Evolutionary conservation across 2,113 vertebrate species (phyloP), one percentile per base, ranked within the genome.

Genomic region (Phodopus roborovskii): DNA sequence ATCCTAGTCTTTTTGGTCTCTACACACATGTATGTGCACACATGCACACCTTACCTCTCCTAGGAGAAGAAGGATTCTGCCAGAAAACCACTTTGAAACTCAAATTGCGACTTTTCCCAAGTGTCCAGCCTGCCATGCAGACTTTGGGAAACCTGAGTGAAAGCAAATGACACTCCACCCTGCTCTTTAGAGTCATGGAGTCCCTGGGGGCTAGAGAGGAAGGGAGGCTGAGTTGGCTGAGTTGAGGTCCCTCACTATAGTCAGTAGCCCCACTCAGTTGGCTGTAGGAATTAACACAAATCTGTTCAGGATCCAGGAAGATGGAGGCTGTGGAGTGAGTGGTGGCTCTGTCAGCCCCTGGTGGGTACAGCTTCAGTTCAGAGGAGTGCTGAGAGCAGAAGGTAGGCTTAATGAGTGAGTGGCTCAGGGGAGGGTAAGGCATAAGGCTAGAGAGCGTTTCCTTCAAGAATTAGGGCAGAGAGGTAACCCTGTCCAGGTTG

Each of bases 401-500:
- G n/a, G 4, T 36, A 90, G 24, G 12, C 71, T 88, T 88, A 36
- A 11, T 28, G 4, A 92, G 74, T 30, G 42, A 71, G 45, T 70
- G 74, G 10, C 56, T 68, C 60, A 33, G 36, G 3, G 10, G 0
- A 12, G 30, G 12, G 5, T 3, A 10, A 19, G 33, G 6, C 8
- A 48, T 60, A 71, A 39, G 20, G 53, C 28, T 82, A 89, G 64
- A 81, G 56, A 94, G 62, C 8, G 45, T 53, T 66, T 95, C 42
- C 53, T 92, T 74, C 74, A 75, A 87, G 36, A 90, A 83, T 62
- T 83, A 93, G 45, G 48, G 26, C 48, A 83, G 79, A 87, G 60
- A 66, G 13, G 60, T 70, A 48, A 33, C 53, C 79, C 45, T 48
- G 24, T 28, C 58, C 71, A 50, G 24, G 50, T 48, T 93, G 90